A percentile compares a stretch with the other conserved stretches of the same genome.
Conservation (phyloP, 37 sponge, comb jelly and placozoan genomes). For the Beroe ovata region DNA sequence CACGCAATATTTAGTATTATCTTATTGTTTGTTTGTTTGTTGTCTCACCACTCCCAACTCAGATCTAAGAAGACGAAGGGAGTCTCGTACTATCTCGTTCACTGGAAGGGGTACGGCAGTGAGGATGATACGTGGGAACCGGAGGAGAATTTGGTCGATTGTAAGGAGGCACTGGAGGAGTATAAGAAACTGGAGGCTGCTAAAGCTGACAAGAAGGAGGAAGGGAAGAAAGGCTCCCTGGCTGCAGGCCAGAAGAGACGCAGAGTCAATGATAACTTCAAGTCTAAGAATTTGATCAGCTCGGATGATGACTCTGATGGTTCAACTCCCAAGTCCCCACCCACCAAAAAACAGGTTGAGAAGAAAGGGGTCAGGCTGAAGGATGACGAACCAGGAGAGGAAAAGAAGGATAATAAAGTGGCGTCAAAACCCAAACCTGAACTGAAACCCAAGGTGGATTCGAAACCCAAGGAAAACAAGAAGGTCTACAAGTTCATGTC, state of each 20-base stretch:
- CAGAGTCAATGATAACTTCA: neutral
- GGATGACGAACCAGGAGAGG: neutral
- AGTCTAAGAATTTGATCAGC: constrained; percentile 11
- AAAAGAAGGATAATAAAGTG: neutral
- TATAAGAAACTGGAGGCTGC: neutral
- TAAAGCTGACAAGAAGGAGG: constrained; percentile 5
- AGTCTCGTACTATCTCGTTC: constrained; percentile 22
- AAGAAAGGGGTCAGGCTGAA: constrained; percentile 1
- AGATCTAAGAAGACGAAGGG: constrained; percentile 66
- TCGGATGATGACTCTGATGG: constrained; percentile 31
- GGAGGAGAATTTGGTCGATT: constrained; percentile 52
- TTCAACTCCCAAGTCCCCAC: constrained; percentile 1
- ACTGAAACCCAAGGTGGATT: neutral
- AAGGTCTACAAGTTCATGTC: constrained; percentile 30
- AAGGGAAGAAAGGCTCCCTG: neutral
- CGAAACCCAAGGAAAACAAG: constrained; percentile 3
- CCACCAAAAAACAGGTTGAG: constrained; percentile 6
- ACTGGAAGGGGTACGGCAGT: constrained; percentile 56
- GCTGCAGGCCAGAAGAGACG: constrained; percentile 29
- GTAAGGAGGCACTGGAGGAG: constrained; percentile 59
- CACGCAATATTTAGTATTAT: no score
- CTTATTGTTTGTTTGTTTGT: no score
- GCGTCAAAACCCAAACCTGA: neutral
- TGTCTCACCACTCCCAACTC: neutral
- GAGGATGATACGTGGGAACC: constrained; percentile 68